phyloP scores from a whole-genome alignment of 1,140 invertebrate species.

The Pentalonia nigronervosa region DNA sequence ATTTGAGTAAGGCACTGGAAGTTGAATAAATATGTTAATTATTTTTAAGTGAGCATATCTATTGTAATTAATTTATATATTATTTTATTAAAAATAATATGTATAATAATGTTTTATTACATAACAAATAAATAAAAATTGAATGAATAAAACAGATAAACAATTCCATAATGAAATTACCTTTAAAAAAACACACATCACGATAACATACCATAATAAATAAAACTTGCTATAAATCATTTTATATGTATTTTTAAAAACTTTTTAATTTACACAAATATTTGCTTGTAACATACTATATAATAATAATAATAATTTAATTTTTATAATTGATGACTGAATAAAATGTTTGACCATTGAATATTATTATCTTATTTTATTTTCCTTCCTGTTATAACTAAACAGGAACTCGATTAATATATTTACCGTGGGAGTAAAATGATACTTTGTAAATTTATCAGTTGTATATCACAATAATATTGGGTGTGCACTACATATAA shows the following conservation, averaged over 20 bases:
- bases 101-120: too few relatives aligned
- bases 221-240: constrained; percentile 28
- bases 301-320: neutral
- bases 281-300: neutral
- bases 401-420: constrained; percentile 51
- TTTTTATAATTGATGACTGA: neutral
- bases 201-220: neutral
- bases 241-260: constrained; percentile 19
- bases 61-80: too few relatives aligned
- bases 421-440: constrained; percentile 36
- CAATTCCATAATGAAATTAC: neutral
- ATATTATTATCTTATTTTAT: constrained; percentile 40
- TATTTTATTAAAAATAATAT: too few relatives aligned
- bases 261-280: neutral
- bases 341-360: neutral
- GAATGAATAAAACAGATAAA: neutral
- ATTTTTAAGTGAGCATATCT: too few relatives aligned
- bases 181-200: constrained; percentile 11
- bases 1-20: too few relatives aligned
- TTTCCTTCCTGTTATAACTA: constrained; percentile 47
- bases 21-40: too few relatives aligned
- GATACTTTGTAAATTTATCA: constrained; percentile 13
- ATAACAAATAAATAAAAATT: neutral
- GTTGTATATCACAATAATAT: neutral
- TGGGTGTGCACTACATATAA: neutral